phyloP scores from a whole-genome alignment of 2,888 invertebrate genomes.

The Lycia hirtaria region DNA sequence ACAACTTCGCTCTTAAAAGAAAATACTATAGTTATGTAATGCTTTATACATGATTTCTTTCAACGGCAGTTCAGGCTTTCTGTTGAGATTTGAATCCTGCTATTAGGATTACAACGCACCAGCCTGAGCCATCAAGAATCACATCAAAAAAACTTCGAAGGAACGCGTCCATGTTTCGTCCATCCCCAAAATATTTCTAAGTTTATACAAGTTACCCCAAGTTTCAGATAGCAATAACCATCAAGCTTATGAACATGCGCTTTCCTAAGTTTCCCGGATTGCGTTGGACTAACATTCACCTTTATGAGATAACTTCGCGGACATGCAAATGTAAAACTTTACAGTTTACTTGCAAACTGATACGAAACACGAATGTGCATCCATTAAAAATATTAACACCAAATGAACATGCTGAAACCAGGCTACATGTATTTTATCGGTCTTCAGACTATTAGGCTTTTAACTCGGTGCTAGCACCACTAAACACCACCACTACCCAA shows the following conservation, averaged over 20 bases:
- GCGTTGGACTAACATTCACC: constrained; percentile 36
- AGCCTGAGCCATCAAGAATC: too few relatives aligned
- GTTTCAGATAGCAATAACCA: constrained; percentile 34
- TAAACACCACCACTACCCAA: too few relatives aligned
- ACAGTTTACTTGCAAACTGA: constrained; percentile 30
- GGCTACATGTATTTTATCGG: neutral
- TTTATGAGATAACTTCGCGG: constrained; percentile 43
- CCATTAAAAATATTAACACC: constrained; percentile 13
- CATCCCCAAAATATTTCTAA: constrained; percentile 12
- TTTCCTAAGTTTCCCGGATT: constrained; percentile 33
- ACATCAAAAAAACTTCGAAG: constrained; percentile 16
- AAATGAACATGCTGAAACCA: neutral
- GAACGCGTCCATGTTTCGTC: too few relatives aligned
- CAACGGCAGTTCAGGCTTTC: too few relatives aligned
- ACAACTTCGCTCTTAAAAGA: too few relatives aligned
- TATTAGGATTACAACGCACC: too few relatives aligned
- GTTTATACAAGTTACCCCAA: constrained; percentile 14
- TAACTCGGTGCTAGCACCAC: neutral
- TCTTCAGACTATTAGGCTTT: neutral
- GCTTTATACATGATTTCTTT: too few relatives aligned
- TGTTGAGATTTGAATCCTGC: too few relatives aligned
- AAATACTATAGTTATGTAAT: too few relatives aligned
- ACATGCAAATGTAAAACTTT: constrained; percentile 28
- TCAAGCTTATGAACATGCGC: constrained; percentile 33
- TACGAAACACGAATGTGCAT: constrained; percentile 32